A percentile compares a stretch with the other conserved stretches of the same genome.
These are phyloP conservation scores for Cephonodes hylas DNA, from an alignment of 2,888 invertebrate genomes.

Conservation along the genomic window DNA sequence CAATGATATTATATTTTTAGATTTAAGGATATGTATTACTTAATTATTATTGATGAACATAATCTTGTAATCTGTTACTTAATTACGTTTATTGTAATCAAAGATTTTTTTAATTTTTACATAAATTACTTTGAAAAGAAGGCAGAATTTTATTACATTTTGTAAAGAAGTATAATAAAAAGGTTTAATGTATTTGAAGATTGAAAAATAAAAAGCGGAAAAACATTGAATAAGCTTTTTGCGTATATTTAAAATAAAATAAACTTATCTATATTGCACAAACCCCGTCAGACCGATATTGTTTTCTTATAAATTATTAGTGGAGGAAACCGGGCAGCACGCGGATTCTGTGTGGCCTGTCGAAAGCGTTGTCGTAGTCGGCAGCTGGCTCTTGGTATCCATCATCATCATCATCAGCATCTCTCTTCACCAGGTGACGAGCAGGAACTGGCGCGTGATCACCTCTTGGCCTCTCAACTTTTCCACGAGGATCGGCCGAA, in stretches of 20 bases:
- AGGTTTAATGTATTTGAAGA: background rate
- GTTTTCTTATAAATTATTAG: constrained; percentile 26
- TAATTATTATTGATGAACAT: constrained; percentile 61
- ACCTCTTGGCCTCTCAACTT: background rate
- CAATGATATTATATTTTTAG: constrained; percentile 19
- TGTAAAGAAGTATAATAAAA: background rate
- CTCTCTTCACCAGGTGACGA: constrained; percentile 55
- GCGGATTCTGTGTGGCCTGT: constrained; percentile 57
- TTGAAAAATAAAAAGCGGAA: constrained; percentile 18
- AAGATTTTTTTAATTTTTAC: constrained; percentile 44
- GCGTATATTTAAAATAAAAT: constrained; percentile 18
- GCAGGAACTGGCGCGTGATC: constrained; percentile 13
- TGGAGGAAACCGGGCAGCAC: constrained; percentile 60
- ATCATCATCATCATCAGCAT: constrained; percentile 42
- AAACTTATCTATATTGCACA: constrained; percentile 23
- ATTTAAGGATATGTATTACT: constrained; percentile 23
- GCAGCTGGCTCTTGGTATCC: constrained; percentile 25
- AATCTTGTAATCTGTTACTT: constrained; percentile 65
- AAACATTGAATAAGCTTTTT: constrained; percentile 32
- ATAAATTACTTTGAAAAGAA: constrained; percentile 34
- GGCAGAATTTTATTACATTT: background rate
- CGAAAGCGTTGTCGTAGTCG: constrained; percentile 43
- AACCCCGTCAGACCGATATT: constrained; percentile 16
- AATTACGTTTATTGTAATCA: constrained; percentile 43
- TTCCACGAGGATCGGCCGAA: constrained; percentile 23